A percentile compares a stretch with the other conserved stretches of the same genome.
phyloP scores from a whole-genome alignment of 2,888 invertebrate genomes.

The Metopia argyrocephala region DNA sequence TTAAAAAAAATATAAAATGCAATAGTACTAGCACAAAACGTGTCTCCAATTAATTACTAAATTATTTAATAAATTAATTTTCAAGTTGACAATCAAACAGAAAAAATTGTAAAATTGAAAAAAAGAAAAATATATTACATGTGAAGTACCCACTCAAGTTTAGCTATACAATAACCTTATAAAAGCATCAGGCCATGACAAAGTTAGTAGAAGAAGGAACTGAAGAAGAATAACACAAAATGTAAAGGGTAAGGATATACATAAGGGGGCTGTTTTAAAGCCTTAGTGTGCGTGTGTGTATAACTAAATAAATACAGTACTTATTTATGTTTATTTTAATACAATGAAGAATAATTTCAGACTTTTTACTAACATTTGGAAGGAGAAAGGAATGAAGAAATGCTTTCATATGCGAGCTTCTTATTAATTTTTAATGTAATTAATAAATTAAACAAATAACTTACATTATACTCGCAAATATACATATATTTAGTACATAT shows the following conservation, averaged over 20 bases:
- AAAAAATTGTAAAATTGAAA: background rate
- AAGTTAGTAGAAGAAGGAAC: background rate
- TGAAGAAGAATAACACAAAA: background rate
- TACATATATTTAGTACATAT: conserved; percentile 27
- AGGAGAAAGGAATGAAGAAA: background rate
- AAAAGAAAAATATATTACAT: conserved; percentile 12
- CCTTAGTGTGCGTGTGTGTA: background rate
- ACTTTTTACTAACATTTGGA: background rate
- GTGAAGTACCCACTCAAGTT: conserved; percentile 36
- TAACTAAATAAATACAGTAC: background rate
- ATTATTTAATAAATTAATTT: conserved; percentile 14
- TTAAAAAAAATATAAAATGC: no score
- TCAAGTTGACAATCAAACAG: background rate
- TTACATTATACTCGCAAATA: conserved; percentile 35
- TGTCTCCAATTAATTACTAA: background rate
- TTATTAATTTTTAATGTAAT: conserved; percentile 25
- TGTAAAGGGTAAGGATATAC: background rate
- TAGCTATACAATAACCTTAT: background rate
- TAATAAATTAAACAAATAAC: conserved; percentile 50
- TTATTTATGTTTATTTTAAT: no score
- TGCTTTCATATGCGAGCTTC: conserved; percentile 35
- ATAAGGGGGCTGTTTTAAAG: background rate
- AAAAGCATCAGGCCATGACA: background rate
- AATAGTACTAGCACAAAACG: no score
- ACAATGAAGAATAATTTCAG: background rate